Percentiles rank a stretch among this genome's conserved stretches.
Conservation (phyloP, 2,113 vertebrate species). For the Cavia aperea region DNA sequence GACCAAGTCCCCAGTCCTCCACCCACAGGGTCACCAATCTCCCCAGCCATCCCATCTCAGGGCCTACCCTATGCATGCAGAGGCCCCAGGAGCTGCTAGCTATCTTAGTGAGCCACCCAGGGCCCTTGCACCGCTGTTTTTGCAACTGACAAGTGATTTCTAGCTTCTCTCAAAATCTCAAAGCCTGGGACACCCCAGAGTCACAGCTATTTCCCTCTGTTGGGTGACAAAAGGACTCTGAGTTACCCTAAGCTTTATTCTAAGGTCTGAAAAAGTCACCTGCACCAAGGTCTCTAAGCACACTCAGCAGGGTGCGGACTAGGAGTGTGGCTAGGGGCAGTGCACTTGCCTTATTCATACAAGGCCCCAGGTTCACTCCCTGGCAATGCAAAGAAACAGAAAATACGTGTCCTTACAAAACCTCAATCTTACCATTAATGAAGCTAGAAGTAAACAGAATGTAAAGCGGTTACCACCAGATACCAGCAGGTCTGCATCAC, state of each 20-base stretch:
- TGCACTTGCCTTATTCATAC: background rate
- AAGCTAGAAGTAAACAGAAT: background rate
- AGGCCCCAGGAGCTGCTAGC: background rate
- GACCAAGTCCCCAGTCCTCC: background rate
- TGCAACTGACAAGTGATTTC: background rate
- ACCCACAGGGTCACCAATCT: accelerated
- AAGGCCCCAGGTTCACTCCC: background rate
- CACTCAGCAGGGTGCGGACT: background rate
- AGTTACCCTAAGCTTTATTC: background rate
- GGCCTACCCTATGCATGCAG: background rate
- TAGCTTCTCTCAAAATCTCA: background rate
- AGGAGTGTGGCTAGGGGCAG: background rate
- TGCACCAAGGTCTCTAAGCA: too few relatives aligned
- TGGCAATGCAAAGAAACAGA: background rate
- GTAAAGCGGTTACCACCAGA: background rate
- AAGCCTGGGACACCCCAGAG: background rate
- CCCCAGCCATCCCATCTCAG: background rate
- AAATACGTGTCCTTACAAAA: background rate
- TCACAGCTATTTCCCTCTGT: background rate
- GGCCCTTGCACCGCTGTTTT: background rate
- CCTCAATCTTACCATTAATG: background rate
- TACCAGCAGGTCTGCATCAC: background rate
- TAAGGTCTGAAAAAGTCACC: background rate
- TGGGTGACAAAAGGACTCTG: background rate
- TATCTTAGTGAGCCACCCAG: background rate